phyloP scores from a whole-genome alignment of 2,888 invertebrate species.

The Sesia apiformis region DNA sequence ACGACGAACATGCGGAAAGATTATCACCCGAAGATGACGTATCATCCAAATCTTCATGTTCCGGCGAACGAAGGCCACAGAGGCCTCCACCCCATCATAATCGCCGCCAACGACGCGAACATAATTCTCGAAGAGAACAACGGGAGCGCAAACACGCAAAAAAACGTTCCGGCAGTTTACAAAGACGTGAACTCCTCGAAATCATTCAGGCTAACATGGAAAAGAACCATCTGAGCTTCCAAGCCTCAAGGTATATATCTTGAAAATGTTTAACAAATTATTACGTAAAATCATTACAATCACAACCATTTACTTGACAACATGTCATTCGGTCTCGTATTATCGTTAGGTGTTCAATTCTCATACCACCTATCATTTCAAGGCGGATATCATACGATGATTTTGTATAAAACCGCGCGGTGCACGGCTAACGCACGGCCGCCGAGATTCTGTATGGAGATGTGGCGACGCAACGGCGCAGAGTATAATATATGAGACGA shows the following conservation, averaged over 20 bases:
- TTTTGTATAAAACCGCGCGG: no score
- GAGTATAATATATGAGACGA: no score
- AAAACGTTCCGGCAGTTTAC: slow-evolving; percentile 82
- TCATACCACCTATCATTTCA: no score
- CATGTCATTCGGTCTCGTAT: no score
- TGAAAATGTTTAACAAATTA: neutral
- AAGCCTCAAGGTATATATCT: slow-evolving; percentile 79
- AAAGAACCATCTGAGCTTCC: slow-evolving; percentile 90
- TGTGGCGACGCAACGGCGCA: no score
- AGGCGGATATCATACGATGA: no score
- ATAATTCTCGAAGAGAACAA: slow-evolving; percentile 65
- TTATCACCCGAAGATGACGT: slow-evolving; percentile 58
- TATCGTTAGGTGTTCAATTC: no score
- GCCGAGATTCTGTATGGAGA: no score
- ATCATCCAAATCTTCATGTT: slow-evolving; percentile 63
- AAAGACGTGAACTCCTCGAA: slow-evolving; percentile 87
- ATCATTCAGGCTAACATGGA: slow-evolving; percentile 94
- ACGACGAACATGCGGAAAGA: slow-evolving; percentile 68
- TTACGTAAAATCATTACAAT: neutral
- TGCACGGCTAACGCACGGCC: no score
- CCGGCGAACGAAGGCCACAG: slow-evolving; percentile 44
- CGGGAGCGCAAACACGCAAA: slow-evolving; percentile 67
- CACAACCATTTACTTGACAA: no score
- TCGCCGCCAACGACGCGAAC: slow-evolving; percentile 38
- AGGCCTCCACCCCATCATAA: slow-evolving; percentile 29